Evolutionary conservation across 2,797 vertebrate species (phyloP), one percentile per base, ranked within the genome.

Genomic region (Adrianichthys oophorus): DNA sequence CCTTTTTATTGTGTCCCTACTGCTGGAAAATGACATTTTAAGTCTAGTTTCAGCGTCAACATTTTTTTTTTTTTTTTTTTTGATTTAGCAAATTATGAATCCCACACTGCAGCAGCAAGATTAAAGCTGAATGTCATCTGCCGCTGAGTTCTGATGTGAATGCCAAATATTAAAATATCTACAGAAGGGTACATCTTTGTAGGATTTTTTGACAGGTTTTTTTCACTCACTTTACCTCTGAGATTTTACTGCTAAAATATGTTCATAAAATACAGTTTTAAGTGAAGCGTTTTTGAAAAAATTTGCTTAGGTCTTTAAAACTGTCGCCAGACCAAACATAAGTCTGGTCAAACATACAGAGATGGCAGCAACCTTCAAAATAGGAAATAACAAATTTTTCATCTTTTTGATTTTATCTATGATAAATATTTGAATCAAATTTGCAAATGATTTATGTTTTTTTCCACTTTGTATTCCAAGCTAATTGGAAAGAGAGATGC

Each of bases 151-250:
- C 65, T 78, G 62, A 62, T 72, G 65, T 68, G 79, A 84, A 79
- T 79, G 65, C 63, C 74, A 85, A 82, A 85, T 80, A 76, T 82
- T 85, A 79, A 83, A 86, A 78, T 67, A 84, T 74, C 79, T 80
- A 62, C 72, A 65, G 68, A 60, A 62, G 52, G 37, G 59, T 84
- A 86, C 66, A 66, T 80, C 61, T 65, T 78, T 62, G 68, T 68
- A 61, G 66, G 79, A 65, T 67, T 75, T 64, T 61, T 70, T 71
- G 76, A 74, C 68, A 58, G 69, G 62, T 65, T 74, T 80, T 72
- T 81, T 70, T 82, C 55, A 47, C 45, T 32, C 62, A 3, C 32
- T 41, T 26, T 59, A 80, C 68, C 63, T 75, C 55, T 62, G 74
- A 77, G 78, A 69, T 76, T 67, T 44, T 46, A 32, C 62, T 26